phyloP scores from a whole-genome alignment of 2,888 invertebrate genomes.

The Allophyes oxyacanthae region DNA sequence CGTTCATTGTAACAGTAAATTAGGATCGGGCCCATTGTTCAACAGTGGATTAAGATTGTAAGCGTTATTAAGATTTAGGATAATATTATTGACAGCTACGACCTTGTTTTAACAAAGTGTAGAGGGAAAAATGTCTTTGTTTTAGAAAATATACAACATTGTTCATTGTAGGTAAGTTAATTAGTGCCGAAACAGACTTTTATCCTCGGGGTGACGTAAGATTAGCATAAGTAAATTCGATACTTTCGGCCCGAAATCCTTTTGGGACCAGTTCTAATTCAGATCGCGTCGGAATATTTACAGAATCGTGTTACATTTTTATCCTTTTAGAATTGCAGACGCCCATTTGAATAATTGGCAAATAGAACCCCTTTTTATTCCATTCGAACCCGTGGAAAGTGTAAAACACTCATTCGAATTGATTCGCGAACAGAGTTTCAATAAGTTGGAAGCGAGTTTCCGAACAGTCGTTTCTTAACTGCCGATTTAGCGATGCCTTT shows the following conservation, averaged over 20 bases:
- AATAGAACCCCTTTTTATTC: slow-evolving; percentile 68
- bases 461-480: slow-evolving; percentile 63
- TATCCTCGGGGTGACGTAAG: slow-evolving; percentile 78
- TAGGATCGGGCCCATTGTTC: too few relatives aligned
- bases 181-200: slow-evolving; percentile 72
- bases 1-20: too few relatives aligned
- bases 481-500: slow-evolving; percentile 73
- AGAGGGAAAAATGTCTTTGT: slow-evolving; percentile 46
- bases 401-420: slow-evolving; percentile 68
- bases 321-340: slow-evolving; percentile 70
- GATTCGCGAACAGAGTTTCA: slow-evolving; percentile 59
- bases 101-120: slow-evolving; percentile 28
- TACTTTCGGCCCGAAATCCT: slow-evolving; percentile 70
- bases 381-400: slow-evolving; percentile 58
- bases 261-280: slow-evolving; percentile 74
- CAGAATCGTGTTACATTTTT: slow-evolving; percentile 71
- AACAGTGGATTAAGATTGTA: too few relatives aligned
- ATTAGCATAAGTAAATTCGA: slow-evolving; percentile 85
- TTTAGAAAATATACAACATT: slow-evolving; percentile 61
- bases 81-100: slow-evolving; percentile 19
- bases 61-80: too few relatives aligned
- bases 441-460: slow-evolving; percentile 61
- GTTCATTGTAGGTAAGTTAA: slow-evolving; percentile 73
- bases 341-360: slow-evolving; percentile 74
- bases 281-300: slow-evolving; percentile 72